phyloP scores from a whole-genome alignment of 2,797 vertebrate genomes.

The Dendrocincla fuliginosa region DNA sequence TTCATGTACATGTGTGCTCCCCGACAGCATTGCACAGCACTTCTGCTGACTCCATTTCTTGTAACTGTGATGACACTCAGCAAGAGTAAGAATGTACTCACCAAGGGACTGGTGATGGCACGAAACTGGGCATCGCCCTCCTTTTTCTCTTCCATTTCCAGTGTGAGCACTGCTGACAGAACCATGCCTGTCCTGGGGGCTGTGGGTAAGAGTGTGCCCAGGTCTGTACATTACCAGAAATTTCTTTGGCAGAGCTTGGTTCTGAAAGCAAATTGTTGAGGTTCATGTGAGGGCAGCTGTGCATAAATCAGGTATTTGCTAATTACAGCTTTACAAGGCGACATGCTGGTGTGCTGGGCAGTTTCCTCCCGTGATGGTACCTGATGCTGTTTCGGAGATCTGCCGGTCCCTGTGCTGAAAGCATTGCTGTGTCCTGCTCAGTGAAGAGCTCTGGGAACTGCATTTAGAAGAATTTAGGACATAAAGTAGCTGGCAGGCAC shows the following conservation, averaged over 20 bases:
- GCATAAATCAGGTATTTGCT: constrained; percentile 4
- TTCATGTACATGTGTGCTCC: background rate
- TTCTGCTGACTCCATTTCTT: background rate
- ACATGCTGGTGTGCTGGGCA: background rate
- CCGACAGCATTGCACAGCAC: background rate
- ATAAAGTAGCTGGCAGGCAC: constrained; percentile 51
- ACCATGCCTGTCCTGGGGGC: background rate
- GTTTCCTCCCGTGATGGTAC: background rate
- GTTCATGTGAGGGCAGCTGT: background rate
- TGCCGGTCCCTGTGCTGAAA: background rate
- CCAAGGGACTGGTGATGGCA: background rate
- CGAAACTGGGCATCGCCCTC: background rate
- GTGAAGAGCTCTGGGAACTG: background rate
- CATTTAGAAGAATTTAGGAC: constrained; percentile 42
- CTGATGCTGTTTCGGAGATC: background rate
- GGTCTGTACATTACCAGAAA: background rate
- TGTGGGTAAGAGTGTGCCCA: background rate
- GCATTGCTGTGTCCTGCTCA: background rate
- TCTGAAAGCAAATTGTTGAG: background rate
- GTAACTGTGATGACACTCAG: background rate
- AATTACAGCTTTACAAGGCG: background rate
- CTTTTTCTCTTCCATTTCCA: background rate
- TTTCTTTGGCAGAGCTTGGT: background rate
- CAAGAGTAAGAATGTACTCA: background rate
- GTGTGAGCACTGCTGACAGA: background rate